Conservation (phyloP, 2,888 invertebrate species). For the Sialis lutaria region DNA sequence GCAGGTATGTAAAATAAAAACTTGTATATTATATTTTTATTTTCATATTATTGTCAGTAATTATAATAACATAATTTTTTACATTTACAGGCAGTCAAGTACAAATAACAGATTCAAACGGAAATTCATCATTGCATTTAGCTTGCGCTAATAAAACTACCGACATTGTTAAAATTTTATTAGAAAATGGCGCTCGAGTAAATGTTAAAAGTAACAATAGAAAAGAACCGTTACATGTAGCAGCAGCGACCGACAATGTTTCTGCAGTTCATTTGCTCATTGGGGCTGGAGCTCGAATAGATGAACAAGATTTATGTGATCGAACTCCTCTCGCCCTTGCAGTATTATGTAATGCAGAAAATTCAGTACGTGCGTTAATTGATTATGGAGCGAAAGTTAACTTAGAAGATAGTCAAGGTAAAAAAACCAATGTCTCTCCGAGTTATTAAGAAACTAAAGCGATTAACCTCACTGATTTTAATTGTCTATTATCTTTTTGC, state of each 20-base stretch:
- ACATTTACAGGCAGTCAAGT: slow-evolving; percentile 46
- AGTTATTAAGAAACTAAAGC: not conserved
- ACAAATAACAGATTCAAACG: slow-evolving; percentile 17
- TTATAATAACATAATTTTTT: slow-evolving; percentile 45
- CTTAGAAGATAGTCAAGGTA: slow-evolving; percentile 48
- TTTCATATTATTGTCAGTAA: slow-evolving; percentile 26
- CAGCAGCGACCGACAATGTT: slow-evolving; percentile 20
- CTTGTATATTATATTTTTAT: not conserved
- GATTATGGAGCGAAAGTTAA: slow-evolving; percentile 43
- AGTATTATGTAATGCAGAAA: slow-evolving; percentile 22
- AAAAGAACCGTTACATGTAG: slow-evolving; percentile 24
- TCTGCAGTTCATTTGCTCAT: slow-evolving; percentile 20
- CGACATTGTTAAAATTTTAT: slow-evolving; percentile 20
- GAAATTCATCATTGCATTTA: slow-evolving; percentile 15
- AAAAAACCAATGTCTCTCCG: slow-evolving; percentile 1
- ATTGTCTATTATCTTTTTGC: not conserved
- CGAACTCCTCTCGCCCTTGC: slow-evolving; percentile 29
- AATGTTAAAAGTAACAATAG: slow-evolving; percentile 34
- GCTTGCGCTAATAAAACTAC: slow-evolving; percentile 19
- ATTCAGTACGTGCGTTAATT: slow-evolving; percentile 30
- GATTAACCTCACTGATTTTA: too few relatives aligned
- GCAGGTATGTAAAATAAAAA: slow-evolving; percentile 27
- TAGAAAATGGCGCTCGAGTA: slow-evolving; percentile 37
- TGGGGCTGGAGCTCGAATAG: slow-evolving; percentile 21
- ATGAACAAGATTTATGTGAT: slow-evolving; percentile 25